Evolutionary conservation across 2,888 invertebrate species (phyloP).

Genomic region (Bembecia ichneumoniformis): DNA sequence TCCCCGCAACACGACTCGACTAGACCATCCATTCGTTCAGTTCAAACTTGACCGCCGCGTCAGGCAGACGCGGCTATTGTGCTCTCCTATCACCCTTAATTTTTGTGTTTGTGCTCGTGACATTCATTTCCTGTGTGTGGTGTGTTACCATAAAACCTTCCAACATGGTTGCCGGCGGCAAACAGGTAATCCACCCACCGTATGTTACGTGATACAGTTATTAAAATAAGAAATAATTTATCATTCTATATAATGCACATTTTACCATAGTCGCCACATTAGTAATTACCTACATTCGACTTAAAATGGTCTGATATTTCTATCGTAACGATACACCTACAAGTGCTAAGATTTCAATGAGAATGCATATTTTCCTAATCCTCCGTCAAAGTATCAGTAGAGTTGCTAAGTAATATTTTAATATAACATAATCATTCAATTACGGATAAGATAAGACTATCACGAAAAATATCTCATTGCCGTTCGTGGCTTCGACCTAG

Average conservation of each 20-base stretch:
- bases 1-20: constrained; percentile 18
- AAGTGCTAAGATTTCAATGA: too few relatives aligned
- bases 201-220: neutral
- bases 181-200: constrained; percentile 48
- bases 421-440: too few relatives aligned
- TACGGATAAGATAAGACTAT: neutral
- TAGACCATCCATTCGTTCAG: constrained; percentile 61
- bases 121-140: constrained; percentile 43
- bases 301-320: too few relatives aligned
- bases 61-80: constrained; percentile 62
- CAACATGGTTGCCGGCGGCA: constrained; percentile 70
- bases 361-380: too few relatives aligned
- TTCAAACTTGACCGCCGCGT: constrained; percentile 66
- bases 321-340: too few relatives aligned
- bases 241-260: too few relatives aligned
- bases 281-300: too few relatives aligned
- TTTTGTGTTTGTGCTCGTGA: constrained; percentile 39
- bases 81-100: constrained; percentile 25
- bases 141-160: constrained; percentile 25
- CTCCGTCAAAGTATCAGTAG: too few relatives aligned
- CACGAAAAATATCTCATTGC: neutral
- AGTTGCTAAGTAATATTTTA: too few relatives aligned
- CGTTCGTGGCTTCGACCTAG: constrained; percentile 20
- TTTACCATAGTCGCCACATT: too few relatives aligned
- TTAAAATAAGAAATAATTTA: neutral